A percentile compares a stretch with the other conserved stretches of the same genome.
phyloP scores from a whole-genome alignment of 2,797 vertebrate genomes.

The Kryptolebias ocellatus region DNA sequence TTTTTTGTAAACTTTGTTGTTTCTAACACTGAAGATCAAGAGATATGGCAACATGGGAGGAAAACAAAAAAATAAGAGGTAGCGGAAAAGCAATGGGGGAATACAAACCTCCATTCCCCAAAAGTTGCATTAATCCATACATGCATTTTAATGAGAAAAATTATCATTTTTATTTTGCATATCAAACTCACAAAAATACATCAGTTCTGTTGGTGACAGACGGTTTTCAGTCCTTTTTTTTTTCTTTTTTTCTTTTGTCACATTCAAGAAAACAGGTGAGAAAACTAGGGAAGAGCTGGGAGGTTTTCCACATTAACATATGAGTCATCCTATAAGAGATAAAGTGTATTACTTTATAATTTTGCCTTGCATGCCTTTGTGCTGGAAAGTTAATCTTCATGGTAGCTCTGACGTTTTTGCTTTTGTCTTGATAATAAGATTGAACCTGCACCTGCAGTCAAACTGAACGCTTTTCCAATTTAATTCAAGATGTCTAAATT shows the following conservation, averaged over 20 bases:
- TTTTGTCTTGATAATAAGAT: conserved; percentile 43
- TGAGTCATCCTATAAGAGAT: conserved; percentile 13
- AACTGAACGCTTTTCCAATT: conserved; percentile 28
- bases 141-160: conserved; percentile 75
- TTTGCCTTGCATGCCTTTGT: conserved; percentile 14
- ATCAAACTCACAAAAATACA: conserved; percentile 67
- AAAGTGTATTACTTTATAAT: conserved; percentile 27
- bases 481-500: conserved; percentile 16
- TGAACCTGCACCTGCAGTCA: conserved; percentile 61
- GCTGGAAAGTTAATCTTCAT: conserved; percentile 25
- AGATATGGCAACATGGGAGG: conserved; percentile 17
- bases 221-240: conserved; percentile 29
- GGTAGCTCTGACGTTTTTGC: conserved; percentile 26
- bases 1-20: conserved; percentile 51
- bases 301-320: background rate
- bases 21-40: conserved; percentile 56
- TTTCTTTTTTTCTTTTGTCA: conserved; percentile 6
- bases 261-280: conserved; percentile 32
- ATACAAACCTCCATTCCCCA: conserved; percentile 14
- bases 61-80: conserved; percentile 1
- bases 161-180: conserved; percentile 68
- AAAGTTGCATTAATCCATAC: conserved; percentile 42
- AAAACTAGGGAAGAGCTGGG: conserved; percentile 9
- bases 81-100: conserved; percentile 1
- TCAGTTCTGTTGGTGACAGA: conserved; percentile 15